Percentiles rank a stretch among this genome's conserved stretches.
Evolutionary conservation across 2,113 vertebrate species (phyloP).

Genomic region (Dromiciops gliroides): DNA sequence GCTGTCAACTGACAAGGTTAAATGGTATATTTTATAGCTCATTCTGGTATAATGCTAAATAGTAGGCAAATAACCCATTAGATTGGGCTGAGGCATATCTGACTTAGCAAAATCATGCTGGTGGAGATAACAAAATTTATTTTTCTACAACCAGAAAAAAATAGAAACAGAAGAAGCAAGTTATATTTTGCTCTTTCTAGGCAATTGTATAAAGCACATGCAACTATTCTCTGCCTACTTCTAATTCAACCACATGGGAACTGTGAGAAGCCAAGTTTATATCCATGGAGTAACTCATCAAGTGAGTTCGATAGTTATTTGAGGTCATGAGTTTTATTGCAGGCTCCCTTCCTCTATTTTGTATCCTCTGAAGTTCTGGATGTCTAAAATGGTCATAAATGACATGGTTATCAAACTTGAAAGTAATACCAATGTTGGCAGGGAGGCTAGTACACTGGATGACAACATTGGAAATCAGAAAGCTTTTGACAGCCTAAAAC

Average conservation of each 20-base stretch:
- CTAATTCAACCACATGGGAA: background rate
- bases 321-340: background rate
- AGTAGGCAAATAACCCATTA: background rate
- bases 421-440: background rate
- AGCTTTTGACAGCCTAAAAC: background rate
- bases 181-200: background rate
- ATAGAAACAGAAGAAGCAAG: background rate
- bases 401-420: background rate
- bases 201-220: background rate
- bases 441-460: background rate
- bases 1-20: slow-evolving; percentile 77
- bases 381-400: background rate
- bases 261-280: background rate
- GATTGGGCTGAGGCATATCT: background rate
- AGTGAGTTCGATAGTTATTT: background rate
- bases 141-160: background rate
- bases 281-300: background rate
- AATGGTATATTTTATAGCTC: slow-evolving; percentile 79
- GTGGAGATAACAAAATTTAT: background rate
- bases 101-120: background rate
- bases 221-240: background rate
- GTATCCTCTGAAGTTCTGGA: background rate
- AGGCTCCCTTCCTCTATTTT: background rate
- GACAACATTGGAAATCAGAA: background rate
- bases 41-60: slow-evolving; percentile 51